Percentiles rank a stretch among this genome's conserved stretches.
These are phyloP conservation scores for Tetrapedia diversipes DNA, from an alignment of 2,888 invertebrate species.

Conservation along the genomic window DNA sequence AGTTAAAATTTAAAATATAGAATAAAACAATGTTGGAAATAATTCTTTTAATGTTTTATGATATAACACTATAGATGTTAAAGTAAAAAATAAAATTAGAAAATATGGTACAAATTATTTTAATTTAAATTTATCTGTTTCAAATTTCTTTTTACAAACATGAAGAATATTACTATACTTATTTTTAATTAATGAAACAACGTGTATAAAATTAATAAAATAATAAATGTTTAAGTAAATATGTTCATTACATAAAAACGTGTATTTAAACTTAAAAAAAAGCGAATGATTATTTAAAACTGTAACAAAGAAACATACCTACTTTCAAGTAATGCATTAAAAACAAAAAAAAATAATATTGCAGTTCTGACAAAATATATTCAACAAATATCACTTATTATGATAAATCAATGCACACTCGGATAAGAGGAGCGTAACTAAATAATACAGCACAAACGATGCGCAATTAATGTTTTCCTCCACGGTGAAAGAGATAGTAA, in stretches of 20 bases:
- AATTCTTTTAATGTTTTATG: slow-evolving; percentile 15
- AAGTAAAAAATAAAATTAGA: not conserved
- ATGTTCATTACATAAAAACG: slow-evolving; percentile 31
- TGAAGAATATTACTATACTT: slow-evolving; percentile 22
- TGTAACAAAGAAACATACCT: slow-evolving; percentile 22
- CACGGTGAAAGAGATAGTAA: slow-evolving; percentile 62
- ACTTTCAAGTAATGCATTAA: slow-evolving; percentile 25
- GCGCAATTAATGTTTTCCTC: slow-evolving; percentile 74
- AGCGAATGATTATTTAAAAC: not conserved
- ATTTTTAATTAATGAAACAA: slow-evolving; percentile 18
- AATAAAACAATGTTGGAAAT: slow-evolving; percentile 1
- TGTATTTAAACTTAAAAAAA: slow-evolving; percentile 10
- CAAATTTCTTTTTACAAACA: slow-evolving; percentile 14
- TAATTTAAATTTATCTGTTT: not conserved
- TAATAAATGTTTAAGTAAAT: slow-evolving; percentile 31
- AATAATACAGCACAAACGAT: slow-evolving; percentile 65
- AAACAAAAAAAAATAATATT: slow-evolving; percentile 26
- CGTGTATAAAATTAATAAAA: slow-evolving; percentile 11
- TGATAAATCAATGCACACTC: slow-evolving; percentile 44
- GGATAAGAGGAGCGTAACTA: slow-evolving; percentile 57
- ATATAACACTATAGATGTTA: not conserved
- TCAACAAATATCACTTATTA: slow-evolving; percentile 40
- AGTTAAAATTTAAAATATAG: slow-evolving; percentile 11
- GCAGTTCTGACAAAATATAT: slow-evolving; percentile 37
- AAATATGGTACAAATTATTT: not conserved